Evolutionary conservation across 2,113 vertebrate genomes (phyloP).

Genomic region (Onychostoma macrolepis): DNA sequence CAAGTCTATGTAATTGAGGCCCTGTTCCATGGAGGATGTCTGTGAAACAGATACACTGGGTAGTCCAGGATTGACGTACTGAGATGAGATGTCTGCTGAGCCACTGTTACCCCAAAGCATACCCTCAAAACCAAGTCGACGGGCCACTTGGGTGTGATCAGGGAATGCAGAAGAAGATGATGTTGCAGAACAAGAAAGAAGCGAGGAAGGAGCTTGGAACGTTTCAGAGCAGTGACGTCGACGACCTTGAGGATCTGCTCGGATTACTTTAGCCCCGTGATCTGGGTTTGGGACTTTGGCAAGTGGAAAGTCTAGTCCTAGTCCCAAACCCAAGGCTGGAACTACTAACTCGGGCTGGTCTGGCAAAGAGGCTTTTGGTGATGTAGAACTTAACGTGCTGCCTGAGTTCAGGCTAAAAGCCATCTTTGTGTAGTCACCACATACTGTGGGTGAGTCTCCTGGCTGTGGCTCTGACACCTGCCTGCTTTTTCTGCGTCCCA

Average conservation of each 20-base stretch:
- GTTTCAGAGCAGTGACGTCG: conserved; percentile 79
- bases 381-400: conserved; percentile 56
- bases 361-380: conserved; percentile 69
- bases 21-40: conserved; percentile 72
- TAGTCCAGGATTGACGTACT: conserved; percentile 60
- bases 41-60: conserved; percentile 61
- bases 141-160: conserved; percentile 72
- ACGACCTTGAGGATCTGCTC: conserved; percentile 72
- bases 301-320: conserved; percentile 72
- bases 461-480: conserved; percentile 61
- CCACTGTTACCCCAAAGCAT: conserved; percentile 70
- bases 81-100: conserved; percentile 59
- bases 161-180: conserved; percentile 71
- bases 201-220: conserved; percentile 70
- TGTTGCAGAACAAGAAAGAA: conserved; percentile 59
- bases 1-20: conserved; percentile 85
- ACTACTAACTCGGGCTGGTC: conserved; percentile 66
- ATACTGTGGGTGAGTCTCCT: conserved; percentile 67
- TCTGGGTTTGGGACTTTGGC: conserved; percentile 75
- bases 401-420: conserved; percentile 72
- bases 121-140: conserved; percentile 74
- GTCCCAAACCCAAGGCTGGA: conserved; percentile 62
- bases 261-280: conserved; percentile 74
- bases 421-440: conserved; percentile 82
- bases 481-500: conserved; percentile 56